A percentile compares a stretch with the other conserved stretches of the same genome.
Conservation (phyloP, 2,888 invertebrate genomes). For the Scrobipalpa costella region DNA sequence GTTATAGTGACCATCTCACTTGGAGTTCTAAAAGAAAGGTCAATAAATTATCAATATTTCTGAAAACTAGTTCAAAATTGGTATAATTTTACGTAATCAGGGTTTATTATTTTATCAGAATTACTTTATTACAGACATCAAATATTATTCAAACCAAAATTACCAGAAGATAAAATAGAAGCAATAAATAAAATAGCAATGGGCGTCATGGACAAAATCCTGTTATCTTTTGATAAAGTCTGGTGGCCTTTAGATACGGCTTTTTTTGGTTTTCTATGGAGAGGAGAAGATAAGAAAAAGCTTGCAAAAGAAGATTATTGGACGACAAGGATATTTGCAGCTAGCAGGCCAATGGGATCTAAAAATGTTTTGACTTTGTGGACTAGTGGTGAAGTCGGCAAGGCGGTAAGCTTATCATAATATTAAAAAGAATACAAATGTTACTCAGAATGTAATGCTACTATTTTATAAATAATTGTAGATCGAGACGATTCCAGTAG, state of each 20-base stretch:
- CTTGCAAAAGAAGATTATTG: conserved; percentile 35
- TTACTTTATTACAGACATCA: conserved; percentile 29
- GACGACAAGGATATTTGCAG: conserved; percentile 39
- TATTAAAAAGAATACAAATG: background rate
- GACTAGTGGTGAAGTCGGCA: conserved; percentile 39
- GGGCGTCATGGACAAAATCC: conserved; percentile 85
- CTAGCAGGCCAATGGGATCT: conserved; percentile 36
- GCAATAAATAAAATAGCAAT: conserved; percentile 82
- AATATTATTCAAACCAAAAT: conserved; percentile 75
- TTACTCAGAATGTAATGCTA: too few species aligned
- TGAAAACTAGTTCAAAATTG: too few species aligned
- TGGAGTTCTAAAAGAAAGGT: conserved; percentile 84
- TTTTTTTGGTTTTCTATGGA: conserved; percentile 36
- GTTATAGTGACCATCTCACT: conserved; percentile 86
- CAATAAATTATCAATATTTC: background rate
- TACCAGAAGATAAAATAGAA: conserved; percentile 63
- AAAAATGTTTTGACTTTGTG: conserved; percentile 39
- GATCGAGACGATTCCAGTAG: conserved; percentile 39
- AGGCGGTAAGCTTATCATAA: conserved; percentile 38
- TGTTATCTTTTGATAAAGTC: conserved; percentile 80
- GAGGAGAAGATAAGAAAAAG: conserved; percentile 34
- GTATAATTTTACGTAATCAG: background rate
- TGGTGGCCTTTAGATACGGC: conserved; percentile 80
- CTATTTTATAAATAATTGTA: conserved; percentile 20
- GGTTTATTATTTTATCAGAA: background rate